Conservation (phyloP, 1,140 invertebrate genomes). For the Delia radicum region DNA sequence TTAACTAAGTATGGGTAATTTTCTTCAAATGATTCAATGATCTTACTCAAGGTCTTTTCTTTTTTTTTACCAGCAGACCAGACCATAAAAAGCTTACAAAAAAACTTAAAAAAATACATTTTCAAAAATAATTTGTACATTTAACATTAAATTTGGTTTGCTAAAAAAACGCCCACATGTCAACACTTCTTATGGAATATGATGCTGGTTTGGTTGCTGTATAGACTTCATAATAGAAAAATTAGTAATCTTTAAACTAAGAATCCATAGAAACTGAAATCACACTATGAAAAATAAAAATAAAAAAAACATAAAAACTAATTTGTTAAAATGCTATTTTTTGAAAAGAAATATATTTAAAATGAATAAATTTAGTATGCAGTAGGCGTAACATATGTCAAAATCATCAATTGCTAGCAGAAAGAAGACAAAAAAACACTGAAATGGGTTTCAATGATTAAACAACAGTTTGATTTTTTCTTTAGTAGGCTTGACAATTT, state of each 20-base stretch:
- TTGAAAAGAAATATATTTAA: neutral
- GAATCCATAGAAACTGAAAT: too few species aligned
- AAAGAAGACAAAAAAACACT: neutral
- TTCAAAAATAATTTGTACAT: neutral
- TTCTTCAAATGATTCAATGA: too few species aligned
- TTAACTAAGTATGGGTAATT: too few species aligned
- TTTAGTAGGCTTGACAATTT: neutral
- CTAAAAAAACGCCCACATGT: constrained; percentile 8
- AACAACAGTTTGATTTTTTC: neutral
- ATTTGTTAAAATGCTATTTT: neutral
- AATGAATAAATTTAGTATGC: constrained; percentile 4
- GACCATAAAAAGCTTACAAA: neutral
- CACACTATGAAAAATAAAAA: too few species aligned
- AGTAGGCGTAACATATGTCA: neutral
- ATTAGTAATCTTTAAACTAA: too few species aligned
- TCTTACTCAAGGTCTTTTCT: too few species aligned
- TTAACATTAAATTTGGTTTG: constrained; percentile 5
- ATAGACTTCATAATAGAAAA: neutral
- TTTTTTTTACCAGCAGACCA: too few species aligned
- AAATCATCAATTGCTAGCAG: neutral
- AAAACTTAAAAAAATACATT: too few species aligned
- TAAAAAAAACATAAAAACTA: neutral
- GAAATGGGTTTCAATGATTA: neutral
- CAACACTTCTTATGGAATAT: neutral
- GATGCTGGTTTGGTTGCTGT: neutral